Base-by-base conservation (phyloP, 2,797 vertebrate genomes). In the Coregonus sp. region DNA sequence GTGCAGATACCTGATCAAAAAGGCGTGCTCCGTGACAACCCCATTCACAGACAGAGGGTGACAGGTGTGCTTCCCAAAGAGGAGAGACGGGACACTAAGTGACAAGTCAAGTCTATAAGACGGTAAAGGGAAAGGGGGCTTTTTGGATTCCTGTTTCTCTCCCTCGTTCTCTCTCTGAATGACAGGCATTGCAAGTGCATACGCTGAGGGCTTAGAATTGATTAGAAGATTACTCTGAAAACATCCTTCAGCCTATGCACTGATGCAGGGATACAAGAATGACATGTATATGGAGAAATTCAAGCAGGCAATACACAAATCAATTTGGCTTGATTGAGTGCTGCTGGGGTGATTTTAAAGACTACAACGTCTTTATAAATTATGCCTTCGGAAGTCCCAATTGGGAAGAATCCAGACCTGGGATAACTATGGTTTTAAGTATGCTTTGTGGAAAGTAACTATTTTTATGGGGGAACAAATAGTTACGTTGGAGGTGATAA, bases 1-100 rank as follows among this genome's bases (percentile, higher is more conserved):
- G 81, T 74, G 77, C 3, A 74, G 85, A 79, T 78, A 80, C 75
- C 70, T 69, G 74, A 76, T 85, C 79, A 79, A 85, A 79, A 84
- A 91, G 76, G 61, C 56, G 9, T 14, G 76, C 65, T 70, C 79
- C 59, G 68, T 75, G 84, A 88, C 83, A 86, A 84, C 75, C 2
- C 78, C 79, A 76, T 80, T 77, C 78, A 80, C 25, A 66, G 81
- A 70, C 82, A 79, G 80, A 75, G 2, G 14, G 74, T 74, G 81
- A 86, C 5, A 5, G 78, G 86, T 73, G 79, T 73, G 74, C 75
- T 78, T 73, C 80, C 54, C 29, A 80, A 73, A 80, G 74, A 14
- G 31, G 47, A 69, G 73, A 79, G 65, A 76, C 5, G 59, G 71
- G 63, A 47, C 14, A 29, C 52, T 68, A 77, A 82, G 77, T 75